phyloP scores from a whole-genome alignment of 2,113 vertebrate species.

The Rattus norvegicus region DNA sequence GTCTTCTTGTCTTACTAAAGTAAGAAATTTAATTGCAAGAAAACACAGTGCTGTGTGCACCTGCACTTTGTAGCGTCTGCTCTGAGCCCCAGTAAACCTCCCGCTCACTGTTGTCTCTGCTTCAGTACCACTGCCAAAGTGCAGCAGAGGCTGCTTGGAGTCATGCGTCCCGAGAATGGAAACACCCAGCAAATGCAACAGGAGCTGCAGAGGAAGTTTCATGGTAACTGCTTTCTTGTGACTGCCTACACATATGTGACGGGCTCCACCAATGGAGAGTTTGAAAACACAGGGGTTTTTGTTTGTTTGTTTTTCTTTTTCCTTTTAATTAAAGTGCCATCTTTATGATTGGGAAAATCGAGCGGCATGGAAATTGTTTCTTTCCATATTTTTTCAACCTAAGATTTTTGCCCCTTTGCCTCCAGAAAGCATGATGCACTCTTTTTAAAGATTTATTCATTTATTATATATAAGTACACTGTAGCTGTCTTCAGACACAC shows the following conservation, averaged over 20 bases:
- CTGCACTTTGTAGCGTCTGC: background rate
- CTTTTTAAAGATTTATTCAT: no score
- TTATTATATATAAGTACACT: no score
- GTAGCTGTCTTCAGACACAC: no score
- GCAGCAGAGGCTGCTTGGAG: constrained; percentile 94
- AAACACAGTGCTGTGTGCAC: background rate
- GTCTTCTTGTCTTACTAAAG: constrained; percentile 99
- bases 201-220: constrained; percentile 96
- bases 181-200: constrained; percentile 97
- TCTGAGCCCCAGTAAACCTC: background rate
- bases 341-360: background rate
- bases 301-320: background rate
- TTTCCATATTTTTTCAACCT: constrained; percentile 17
- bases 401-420: background rate
- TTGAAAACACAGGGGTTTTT: background rate
- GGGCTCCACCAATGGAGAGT: background rate
- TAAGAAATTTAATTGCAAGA: constrained; percentile 92
- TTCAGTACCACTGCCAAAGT: constrained; percentile 93
- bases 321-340: constrained; percentile 5
- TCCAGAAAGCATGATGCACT: background rate
- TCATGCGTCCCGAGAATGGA: constrained; percentile 94
- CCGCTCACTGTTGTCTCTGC: constrained; percentile 72
- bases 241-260: background rate
- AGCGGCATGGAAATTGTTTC: background rate
- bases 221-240: constrained; percentile 87